Conservation (phyloP, 2,888 invertebrate genomes). For the Acrocyrtus sp. region DNA sequence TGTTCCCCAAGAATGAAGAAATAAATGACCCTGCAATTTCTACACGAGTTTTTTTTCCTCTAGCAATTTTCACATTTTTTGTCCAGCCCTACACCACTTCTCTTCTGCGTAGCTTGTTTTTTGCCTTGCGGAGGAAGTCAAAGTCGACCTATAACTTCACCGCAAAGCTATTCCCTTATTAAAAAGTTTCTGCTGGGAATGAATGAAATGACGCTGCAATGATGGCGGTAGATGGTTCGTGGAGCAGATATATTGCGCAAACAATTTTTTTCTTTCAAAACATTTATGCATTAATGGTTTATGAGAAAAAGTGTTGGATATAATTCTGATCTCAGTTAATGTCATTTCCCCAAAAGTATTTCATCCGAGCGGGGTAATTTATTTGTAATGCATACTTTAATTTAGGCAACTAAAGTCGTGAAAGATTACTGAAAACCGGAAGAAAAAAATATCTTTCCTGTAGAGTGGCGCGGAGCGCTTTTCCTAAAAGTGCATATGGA, state of each 20-base stretch:
- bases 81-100: constrained; percentile 3
- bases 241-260: constrained; percentile 4
- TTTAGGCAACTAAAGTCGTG: background rate
- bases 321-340: background rate
- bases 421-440: background rate
- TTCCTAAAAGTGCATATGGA: too few relatives aligned
- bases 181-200: constrained; percentile 12
- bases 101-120: background rate
- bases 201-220: constrained; percentile 8
- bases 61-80: background rate
- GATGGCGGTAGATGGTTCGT: background rate
- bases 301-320: constrained; percentile 7
- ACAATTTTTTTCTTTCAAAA: constrained; percentile 20
- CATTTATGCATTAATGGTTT: constrained; percentile 29
- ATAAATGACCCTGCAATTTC: constrained; percentile 45
- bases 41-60: background rate
- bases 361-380: too few relatives aligned
- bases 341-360: background rate
- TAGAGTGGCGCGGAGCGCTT: too few relatives aligned
- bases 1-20: constrained; percentile 26
- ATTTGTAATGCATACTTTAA: too few relatives aligned
- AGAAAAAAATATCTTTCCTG: too few relatives aligned
- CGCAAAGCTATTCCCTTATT: constrained; percentile 28
- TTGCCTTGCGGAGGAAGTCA: background rate
- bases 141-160: background rate